A percentile compares a stretch with the other conserved stretches of the same genome.
These are phyloP conservation scores for Muscidifurax raptorellus DNA, from an alignment of 1,140 invertebrate species.

Conservation along the genomic window DNA sequence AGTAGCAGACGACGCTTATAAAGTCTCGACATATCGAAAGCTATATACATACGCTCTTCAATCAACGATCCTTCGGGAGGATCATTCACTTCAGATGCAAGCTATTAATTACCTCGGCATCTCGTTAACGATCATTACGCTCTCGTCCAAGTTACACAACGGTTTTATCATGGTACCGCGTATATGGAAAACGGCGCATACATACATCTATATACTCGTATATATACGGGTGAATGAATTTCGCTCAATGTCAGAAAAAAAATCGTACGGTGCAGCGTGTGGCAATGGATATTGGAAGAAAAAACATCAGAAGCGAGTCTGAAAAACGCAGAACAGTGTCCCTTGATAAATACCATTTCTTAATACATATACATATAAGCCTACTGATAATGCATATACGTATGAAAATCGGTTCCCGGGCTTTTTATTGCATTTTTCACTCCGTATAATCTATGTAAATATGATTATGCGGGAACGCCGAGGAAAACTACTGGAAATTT, in stretches of 20 bases:
- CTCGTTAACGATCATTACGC: neutral
- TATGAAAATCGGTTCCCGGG: too few relatives aligned
- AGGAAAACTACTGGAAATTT: neutral
- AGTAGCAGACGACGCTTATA: neutral
- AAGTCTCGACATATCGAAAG: too few relatives aligned
- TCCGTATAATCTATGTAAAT: neutral
- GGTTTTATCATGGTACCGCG: neutral
- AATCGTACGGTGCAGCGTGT: neutral
- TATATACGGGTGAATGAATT: slow-evolving; percentile 8
- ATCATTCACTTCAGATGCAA: neutral
- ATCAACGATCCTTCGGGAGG: neutral
- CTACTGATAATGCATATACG: too few relatives aligned
- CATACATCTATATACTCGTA: neutral
- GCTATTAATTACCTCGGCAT: neutral
- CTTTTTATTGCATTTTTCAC: too few relatives aligned
- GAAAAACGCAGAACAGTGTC: neutral
- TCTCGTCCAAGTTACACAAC: neutral
- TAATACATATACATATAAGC: too few relatives aligned
- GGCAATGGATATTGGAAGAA: neutral
- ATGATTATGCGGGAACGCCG: neutral
- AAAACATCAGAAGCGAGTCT: neutral
- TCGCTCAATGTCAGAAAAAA: slow-evolving; percentile 16
- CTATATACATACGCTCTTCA: neutral
- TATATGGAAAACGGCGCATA: neutral
- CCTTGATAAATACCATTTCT: neutral